These are phyloP conservation scores for Pelecanus crispus DNA, from an alignment of 2,113 vertebrate genomes.

Conservation along the genomic window DNA sequence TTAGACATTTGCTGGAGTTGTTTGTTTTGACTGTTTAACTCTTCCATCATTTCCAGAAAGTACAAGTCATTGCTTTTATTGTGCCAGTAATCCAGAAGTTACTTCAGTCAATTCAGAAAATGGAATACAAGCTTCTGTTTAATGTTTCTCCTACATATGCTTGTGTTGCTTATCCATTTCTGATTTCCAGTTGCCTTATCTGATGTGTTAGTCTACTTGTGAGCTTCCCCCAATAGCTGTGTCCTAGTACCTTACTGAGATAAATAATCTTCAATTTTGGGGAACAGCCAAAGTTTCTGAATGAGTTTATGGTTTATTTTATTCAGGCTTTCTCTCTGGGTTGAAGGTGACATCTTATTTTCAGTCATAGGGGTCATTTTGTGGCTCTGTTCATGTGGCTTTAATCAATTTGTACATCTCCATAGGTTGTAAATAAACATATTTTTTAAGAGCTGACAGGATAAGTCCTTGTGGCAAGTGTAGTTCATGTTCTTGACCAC, in stretches of 20 bases:
- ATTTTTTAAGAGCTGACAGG: neutral
- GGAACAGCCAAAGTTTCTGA: neutral
- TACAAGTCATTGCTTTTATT: neutral
- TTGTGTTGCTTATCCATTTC: neutral
- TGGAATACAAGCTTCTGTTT: neutral
- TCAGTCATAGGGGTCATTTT: neutral
- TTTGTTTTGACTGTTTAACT: neutral
- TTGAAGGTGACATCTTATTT: neutral
- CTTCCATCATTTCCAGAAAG: neutral
- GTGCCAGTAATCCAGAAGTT: neutral
- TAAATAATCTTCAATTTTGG: neutral
- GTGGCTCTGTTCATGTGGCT: neutral
- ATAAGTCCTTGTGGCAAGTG: neutral
- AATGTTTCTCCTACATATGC: neutral
- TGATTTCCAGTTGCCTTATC: neutral
- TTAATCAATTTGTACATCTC: neutral
- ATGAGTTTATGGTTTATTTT: neutral
- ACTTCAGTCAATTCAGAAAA: neutral
- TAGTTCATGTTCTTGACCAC: neutral
- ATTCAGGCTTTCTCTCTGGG: neutral
- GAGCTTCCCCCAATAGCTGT: neutral
- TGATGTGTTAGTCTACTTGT: neutral
- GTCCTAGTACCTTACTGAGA: neutral
- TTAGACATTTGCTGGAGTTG: neutral
- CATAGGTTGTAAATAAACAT: neutral